Conservation (phyloP, 2,113 vertebrate genomes). For the Dermatemys mawii region DNA sequence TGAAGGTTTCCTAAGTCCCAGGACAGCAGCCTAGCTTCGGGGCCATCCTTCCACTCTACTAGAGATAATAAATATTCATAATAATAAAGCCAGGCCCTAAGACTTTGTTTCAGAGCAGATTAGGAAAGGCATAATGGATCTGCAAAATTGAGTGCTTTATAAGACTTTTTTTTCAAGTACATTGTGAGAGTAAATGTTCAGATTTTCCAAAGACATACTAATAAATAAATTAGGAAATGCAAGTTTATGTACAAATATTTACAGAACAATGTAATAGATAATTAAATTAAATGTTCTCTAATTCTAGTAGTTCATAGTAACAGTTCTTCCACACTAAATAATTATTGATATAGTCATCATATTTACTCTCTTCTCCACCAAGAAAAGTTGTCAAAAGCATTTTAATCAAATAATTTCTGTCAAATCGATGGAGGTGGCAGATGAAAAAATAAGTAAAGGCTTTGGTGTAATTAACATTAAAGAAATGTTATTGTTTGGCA, state of each 20-base stretch:
- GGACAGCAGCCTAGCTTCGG: neutral
- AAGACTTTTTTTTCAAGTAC: conserved; percentile 49
- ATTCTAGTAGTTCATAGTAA: neutral
- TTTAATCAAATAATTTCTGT: neutral
- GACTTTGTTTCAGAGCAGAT: conserved; percentile 10
- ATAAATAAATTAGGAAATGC: conserved; percentile 39
- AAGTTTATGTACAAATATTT: conserved; percentile 44
- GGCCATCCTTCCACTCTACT: neutral
- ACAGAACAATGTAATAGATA: conserved; percentile 22
- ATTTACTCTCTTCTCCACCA: neutral
- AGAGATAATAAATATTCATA: conserved; percentile 13
- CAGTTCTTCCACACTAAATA: neutral
- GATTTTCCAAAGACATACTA: conserved; percentile 47
- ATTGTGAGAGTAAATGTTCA: conserved; percentile 40
- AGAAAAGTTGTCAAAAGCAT: neutral
- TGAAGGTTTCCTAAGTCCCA: neutral
- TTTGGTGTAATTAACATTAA: neutral
- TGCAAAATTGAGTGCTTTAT: conserved; percentile 41
- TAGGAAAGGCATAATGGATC: conserved; percentile 34
- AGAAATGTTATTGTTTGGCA: neutral
- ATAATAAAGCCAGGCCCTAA: conserved; percentile 8
- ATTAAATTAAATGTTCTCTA: conserved; percentile 20
- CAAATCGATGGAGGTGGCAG: neutral
- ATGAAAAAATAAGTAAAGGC: neutral
- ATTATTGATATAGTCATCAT: neutral